These are phyloP conservation scores for Cavia aperea DNA, from an alignment of 2,113 vertebrate species.

Conservation along the genomic window DNA sequence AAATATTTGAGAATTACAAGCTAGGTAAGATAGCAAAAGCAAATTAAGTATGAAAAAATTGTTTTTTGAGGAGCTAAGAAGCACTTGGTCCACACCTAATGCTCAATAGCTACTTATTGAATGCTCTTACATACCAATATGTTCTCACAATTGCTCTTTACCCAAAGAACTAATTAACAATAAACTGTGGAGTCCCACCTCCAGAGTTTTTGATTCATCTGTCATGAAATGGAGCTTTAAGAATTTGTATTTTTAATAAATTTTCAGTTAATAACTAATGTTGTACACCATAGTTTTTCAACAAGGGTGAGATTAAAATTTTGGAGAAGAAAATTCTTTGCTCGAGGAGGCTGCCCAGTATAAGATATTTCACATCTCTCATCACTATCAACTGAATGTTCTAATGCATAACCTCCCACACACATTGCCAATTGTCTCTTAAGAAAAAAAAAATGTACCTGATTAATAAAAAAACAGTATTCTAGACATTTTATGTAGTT, in stretches of 20 bases:
- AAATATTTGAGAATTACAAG: not conserved
- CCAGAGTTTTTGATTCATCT: not conserved
- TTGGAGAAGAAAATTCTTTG: not conserved
- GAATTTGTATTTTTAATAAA: conserved; percentile 10
- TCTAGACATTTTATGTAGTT: not conserved
- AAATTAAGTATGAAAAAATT: not conserved
- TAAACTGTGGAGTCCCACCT: not conserved
- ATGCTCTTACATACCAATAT: not conserved
- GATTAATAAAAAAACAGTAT: not conserved
- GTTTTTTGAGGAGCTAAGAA: not conserved
- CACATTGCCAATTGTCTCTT: not conserved
- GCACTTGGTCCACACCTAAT: not conserved
- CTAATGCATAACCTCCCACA: not conserved
- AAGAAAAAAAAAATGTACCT: not conserved
- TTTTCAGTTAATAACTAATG: not conserved
- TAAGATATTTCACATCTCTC: not conserved
- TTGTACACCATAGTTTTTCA: not conserved
- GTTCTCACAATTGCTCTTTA: not conserved
- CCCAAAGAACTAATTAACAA: not conserved
- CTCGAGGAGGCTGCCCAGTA: not conserved
- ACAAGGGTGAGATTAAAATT: not conserved
- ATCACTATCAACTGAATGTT: not conserved
- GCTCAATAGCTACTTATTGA: not conserved
- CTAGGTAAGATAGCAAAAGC: not conserved
- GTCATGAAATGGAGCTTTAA: not conserved